These are phyloP conservation scores for Neuroscelio doddi DNA, from an alignment of 2,888 invertebrate genomes.

Conservation along the genomic window DNA sequence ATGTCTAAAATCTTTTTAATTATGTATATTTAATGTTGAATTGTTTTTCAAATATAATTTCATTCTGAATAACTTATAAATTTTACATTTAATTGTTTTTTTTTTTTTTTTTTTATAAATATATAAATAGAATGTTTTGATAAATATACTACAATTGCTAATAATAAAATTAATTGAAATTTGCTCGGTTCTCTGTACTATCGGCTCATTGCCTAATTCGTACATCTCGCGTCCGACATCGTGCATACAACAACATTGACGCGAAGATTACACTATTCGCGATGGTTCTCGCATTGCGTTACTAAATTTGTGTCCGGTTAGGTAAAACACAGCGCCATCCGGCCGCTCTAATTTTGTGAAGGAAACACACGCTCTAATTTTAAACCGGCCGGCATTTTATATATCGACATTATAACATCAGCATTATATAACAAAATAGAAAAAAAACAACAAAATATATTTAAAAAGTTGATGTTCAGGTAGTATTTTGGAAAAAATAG, in stretches of 20 bases:
- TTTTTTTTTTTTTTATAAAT: too few relatives aligned
- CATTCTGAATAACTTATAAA: too few relatives aligned
- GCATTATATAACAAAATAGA: conserved; percentile 37
- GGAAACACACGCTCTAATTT: conserved; percentile 68
- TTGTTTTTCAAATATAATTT: too few relatives aligned
- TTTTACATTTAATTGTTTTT: too few relatives aligned
- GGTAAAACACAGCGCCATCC: conserved; percentile 57
- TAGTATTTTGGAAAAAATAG: too few relatives aligned
- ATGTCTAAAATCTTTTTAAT: too few relatives aligned
- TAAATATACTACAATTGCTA: too few relatives aligned
- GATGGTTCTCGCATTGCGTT: conserved; percentile 48
- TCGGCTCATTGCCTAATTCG: conserved; percentile 30
- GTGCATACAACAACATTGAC: conserved; percentile 13
- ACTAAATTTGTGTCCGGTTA: conserved; percentile 62
- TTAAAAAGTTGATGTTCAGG: background rate
- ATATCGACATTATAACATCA: conserved; percentile 35
- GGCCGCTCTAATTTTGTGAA: conserved; percentile 67
- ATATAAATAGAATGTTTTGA: too few relatives aligned
- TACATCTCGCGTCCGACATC: conserved; percentile 10
- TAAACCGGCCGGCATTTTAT: conserved; percentile 62
- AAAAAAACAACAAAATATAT: background rate
- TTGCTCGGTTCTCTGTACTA: background rate
- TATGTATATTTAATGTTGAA: too few relatives aligned
- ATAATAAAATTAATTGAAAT: background rate
- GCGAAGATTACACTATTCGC: conserved; percentile 21